Conservation (phyloP, 2,888 invertebrate genomes). For the Tinea semifulvella region DNA sequence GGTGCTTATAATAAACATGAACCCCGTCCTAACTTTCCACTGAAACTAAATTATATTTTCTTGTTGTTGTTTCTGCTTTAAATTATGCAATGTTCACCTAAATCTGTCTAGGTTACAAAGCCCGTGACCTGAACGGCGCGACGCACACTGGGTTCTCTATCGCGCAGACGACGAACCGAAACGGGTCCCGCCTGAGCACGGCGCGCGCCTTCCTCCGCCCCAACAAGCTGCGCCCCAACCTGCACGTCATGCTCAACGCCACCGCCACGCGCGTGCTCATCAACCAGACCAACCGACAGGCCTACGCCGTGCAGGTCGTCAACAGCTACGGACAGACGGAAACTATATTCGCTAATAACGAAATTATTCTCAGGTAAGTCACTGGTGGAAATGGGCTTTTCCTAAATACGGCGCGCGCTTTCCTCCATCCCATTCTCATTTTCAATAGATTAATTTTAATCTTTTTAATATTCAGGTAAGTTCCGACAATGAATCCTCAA, state of each 20-base stretch:
- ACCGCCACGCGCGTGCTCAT: conserved; percentile 81
- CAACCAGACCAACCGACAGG: conserved; percentile 75
- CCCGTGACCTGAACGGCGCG: conserved; percentile 83
- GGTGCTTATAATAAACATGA: no score
- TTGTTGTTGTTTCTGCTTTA: no score
- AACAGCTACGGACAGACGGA: conserved; percentile 65
- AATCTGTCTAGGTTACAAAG: conserved; percentile 68
- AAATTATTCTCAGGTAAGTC: conserved; percentile 70
- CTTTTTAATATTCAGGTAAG: no score
- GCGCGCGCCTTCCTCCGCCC: conserved; percentile 86
- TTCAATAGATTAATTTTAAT: no score
- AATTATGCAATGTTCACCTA: no score
- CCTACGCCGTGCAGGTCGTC: conserved; percentile 79
- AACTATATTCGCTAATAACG: conserved; percentile 71
- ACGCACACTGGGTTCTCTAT: conserved; percentile 86
- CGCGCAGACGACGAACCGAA: conserved; percentile 87
- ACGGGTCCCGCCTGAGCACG: conserved; percentile 84
- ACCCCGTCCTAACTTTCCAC: no score
- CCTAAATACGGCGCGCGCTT: no score
- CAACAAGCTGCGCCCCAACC: conserved; percentile 76
- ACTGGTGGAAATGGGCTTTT: no score
- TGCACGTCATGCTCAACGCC: conserved; percentile 85
- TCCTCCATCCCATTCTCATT: no score
- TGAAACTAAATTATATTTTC: no score
- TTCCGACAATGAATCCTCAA: no score